Percentiles rank a stretch among this genome's conserved stretches.
phyloP scores from a whole-genome alignment of 2,113 vertebrate species.

The Phyllostomus discolor region DNA sequence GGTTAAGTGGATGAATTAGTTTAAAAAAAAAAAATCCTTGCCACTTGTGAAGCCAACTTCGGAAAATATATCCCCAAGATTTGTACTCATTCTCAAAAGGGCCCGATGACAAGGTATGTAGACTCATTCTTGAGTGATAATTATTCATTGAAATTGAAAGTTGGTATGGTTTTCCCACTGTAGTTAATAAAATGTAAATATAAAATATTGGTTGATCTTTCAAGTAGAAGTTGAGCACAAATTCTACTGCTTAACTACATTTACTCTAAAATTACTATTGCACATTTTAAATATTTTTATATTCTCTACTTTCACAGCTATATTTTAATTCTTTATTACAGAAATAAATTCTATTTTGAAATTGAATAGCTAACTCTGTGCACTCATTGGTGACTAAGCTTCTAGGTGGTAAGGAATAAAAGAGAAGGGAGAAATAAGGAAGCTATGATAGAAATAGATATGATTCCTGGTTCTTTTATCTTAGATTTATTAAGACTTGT shows the following conservation, averaged over 20 bases:
- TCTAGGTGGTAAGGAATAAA: slow-evolving; percentile 4
- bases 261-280: slow-evolving; percentile 50
- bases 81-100: slow-evolving; percentile 42
- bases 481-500: slow-evolving; percentile 4
- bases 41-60: not conserved
- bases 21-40: not conserved
- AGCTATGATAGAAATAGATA: not conserved
- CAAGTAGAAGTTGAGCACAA: slow-evolving; percentile 42
- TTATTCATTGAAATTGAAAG: slow-evolving; percentile 32
- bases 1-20: slow-evolving; percentile 34
- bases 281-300: slow-evolving; percentile 55
- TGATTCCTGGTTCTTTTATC: not conserved
- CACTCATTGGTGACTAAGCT: slow-evolving; percentile 41
- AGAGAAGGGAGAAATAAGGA: not conserved
- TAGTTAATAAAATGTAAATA: slow-evolving; percentile 43
- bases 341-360: slow-evolving; percentile 69
- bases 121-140: slow-evolving; percentile 27
- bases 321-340: slow-evolving; percentile 63
- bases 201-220: slow-evolving; percentile 34
- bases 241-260: slow-evolving; percentile 14
- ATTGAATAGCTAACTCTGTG: slow-evolving; percentile 48
- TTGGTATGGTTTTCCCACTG: not conserved
- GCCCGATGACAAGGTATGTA: not conserved
- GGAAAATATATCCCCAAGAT: not conserved
- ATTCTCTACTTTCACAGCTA: slow-evolving; percentile 44